Percentiles rank a stretch among this genome's conserved stretches.
Evolutionary conservation across 2,888 invertebrate genomes (phyloP).

Genomic region (Ophion obscuratus): DNA sequence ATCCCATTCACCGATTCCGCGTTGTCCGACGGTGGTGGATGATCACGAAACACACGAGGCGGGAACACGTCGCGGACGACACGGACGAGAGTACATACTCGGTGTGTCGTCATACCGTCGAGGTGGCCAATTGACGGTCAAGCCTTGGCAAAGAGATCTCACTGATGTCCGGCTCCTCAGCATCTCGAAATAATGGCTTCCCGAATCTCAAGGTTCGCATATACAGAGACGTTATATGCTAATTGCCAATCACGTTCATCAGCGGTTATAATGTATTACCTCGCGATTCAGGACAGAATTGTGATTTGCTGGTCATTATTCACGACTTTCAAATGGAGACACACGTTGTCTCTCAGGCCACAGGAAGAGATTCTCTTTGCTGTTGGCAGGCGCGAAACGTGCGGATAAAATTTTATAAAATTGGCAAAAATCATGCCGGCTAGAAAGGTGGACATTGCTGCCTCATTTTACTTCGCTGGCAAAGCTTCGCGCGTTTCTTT

Average conservation of each 20-base stretch:
- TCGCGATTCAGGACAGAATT: background rate
- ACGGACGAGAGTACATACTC: background rate
- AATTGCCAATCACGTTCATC: constrained; percentile 37
- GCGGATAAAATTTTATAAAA: too few species aligned
- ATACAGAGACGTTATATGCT: constrained; percentile 16
- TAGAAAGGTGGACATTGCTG: too few species aligned
- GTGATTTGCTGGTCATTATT: background rate
- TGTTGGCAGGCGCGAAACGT: too few species aligned
- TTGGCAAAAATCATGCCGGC: too few species aligned
- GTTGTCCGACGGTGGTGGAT: constrained; percentile 10
- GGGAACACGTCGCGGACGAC: constrained; percentile 56
- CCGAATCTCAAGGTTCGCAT: constrained; percentile 49
- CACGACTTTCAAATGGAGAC: background rate
- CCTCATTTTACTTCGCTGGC: too few species aligned
- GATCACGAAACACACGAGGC: constrained; percentile 31
- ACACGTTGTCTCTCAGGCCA: too few species aligned
- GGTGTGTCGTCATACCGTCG: constrained; percentile 59
- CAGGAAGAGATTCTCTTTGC: too few species aligned
- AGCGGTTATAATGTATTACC: background rate
- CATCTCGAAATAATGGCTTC: constrained; percentile 70
- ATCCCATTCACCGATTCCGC: constrained; percentile 47
- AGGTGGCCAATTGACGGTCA: constrained; percentile 67
- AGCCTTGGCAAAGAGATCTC: constrained; percentile 68
- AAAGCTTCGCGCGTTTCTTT: too few species aligned
- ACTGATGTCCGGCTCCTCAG: constrained; percentile 37